Conservation (phyloP, 2,888 invertebrate species). For the Monoplex corrugatus region DNA sequence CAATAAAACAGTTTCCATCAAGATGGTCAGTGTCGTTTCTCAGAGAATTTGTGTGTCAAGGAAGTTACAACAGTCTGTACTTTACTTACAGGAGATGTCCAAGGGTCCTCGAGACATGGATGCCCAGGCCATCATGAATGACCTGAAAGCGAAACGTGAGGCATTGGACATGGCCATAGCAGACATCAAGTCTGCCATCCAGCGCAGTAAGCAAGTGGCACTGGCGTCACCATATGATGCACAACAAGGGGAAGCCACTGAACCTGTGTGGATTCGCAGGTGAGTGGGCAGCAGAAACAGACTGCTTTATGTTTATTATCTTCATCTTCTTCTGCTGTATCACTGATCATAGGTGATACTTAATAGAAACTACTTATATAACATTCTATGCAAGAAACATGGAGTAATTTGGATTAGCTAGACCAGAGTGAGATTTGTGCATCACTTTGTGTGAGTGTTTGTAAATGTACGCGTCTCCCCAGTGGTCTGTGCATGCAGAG, state of each 20-base stretch:
- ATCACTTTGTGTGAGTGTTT: too few relatives aligned
- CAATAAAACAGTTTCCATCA: too few relatives aligned
- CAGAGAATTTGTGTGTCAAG: too few relatives aligned
- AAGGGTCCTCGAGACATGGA: slow-evolving; percentile 66
- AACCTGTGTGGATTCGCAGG: slow-evolving; percentile 80
- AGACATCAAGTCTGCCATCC: slow-evolving; percentile 91
- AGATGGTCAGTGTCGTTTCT: too few relatives aligned
- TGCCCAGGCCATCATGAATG: slow-evolving; percentile 76
- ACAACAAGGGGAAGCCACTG: slow-evolving; percentile 61
- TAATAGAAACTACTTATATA: too few relatives aligned
- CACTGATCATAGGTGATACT: too few relatives aligned
- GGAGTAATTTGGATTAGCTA: too few relatives aligned
- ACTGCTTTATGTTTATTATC: background rate
- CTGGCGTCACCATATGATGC: slow-evolving; percentile 67
- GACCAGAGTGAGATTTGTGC: too few relatives aligned
- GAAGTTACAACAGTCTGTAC: background rate
- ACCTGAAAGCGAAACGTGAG: slow-evolving; percentile 75
- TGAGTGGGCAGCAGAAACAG: slow-evolving; percentile 56
- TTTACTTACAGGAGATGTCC: background rate
- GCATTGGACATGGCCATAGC: slow-evolving; percentile 85
- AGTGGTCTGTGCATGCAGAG: too few relatives aligned
- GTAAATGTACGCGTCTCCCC: too few relatives aligned
- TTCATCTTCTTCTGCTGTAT: background rate
- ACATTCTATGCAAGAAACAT: too few relatives aligned
- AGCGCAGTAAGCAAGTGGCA: slow-evolving; percentile 84